A percentile compares a stretch with the other conserved stretches of the same genome.
Evolutionary conservation across 2,888 invertebrate species (phyloP).

Genomic region (Nebria brevicollis): DNA sequence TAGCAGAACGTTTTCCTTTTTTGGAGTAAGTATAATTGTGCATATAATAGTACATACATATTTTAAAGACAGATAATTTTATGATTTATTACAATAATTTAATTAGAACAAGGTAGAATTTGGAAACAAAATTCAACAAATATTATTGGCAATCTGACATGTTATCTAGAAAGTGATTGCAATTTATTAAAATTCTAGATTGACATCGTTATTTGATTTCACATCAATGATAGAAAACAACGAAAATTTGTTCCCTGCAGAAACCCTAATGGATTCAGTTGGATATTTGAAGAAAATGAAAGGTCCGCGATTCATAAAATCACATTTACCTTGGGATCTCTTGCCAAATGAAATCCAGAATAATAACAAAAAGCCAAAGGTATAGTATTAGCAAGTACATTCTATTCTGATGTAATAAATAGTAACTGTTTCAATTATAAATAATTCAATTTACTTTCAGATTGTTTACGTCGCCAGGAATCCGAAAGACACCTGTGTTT

Average conservation of each 20-base stretch:
- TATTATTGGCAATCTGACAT: neutral
- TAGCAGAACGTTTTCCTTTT: conserved; percentile 76
- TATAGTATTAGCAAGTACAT: conserved; percentile 35
- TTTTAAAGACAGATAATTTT: too few species aligned
- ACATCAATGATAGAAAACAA: conserved; percentile 36
- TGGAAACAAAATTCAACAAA: neutral
- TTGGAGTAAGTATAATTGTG: conserved; percentile 74
- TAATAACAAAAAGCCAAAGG: conserved; percentile 60
- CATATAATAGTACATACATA: conserved; percentile 2
- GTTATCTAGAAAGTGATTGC: neutral
- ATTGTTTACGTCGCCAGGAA: conserved; percentile 78
- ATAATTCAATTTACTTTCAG: conserved; percentile 58
- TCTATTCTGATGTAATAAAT: neutral
- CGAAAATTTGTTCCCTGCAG: conserved; percentile 21
- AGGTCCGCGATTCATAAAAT: conserved; percentile 71
- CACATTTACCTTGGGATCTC: conserved; percentile 71
- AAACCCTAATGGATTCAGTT: conserved; percentile 41
- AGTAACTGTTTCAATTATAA: neutral
- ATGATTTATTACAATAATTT: too few species aligned
- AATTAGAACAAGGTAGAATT: neutral
- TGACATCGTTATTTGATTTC: conserved; percentile 32
- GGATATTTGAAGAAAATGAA: conserved; percentile 59
- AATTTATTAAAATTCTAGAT: conserved; percentile 16
- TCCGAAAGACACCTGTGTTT: conserved; percentile 77
- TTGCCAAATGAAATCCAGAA: conserved; percentile 66